Base-by-base conservation (phyloP, 2,888 invertebrate genomes). In the Ceriagrion tenellum region DNA sequence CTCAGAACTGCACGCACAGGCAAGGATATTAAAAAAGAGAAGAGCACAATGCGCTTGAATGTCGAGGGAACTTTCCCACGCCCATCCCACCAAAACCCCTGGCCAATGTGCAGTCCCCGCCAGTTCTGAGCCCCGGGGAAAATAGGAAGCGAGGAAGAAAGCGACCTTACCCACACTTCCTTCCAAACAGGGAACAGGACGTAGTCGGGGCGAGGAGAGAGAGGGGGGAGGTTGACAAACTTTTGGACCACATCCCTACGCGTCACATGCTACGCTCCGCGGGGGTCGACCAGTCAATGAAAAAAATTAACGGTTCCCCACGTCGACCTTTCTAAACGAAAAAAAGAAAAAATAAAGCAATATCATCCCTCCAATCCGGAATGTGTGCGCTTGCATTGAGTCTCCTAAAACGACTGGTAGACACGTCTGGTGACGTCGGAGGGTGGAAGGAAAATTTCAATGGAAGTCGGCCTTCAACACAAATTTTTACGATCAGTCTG, bases 171-270 rank as follows among this genome's bases (percentile, higher is more conserved):
- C 59, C 59, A 59, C 47, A 4, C 47, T 47, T 47, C 47, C 47
- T 59, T 20, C 81, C 81, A 35, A 35, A 35, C 81, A 18, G 47
- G 47, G 47, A 47, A 4, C n/a, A 26, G 69, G n/a, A 69, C 69
- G 69, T 0, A n/a, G 69, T 26, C 10, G 8, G 69, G 69, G 81
- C 18, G 81, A n/a, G 69, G 35, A 26, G 47, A 16, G n/a, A n/a
- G n/a, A n/a, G n/a, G n/a, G n/a, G n/a, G n/a, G 74, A 16, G 35
- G 81, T 81, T 81, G 81, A 81, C 81, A 81, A 81, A 81, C 35
- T 81, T 35, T 35, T 35, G 0, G 81, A 35, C 35, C 81, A 35
- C 26, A 69, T 69, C 69, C 69, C 81, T 16, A 23, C 81, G 35
- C 81, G 35, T 23, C 81, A 81, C 81, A 81, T 81, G 16, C 30